Conservation (phyloP, 1,140 invertebrate genomes). For the Drosophila kanapiae region DNA sequence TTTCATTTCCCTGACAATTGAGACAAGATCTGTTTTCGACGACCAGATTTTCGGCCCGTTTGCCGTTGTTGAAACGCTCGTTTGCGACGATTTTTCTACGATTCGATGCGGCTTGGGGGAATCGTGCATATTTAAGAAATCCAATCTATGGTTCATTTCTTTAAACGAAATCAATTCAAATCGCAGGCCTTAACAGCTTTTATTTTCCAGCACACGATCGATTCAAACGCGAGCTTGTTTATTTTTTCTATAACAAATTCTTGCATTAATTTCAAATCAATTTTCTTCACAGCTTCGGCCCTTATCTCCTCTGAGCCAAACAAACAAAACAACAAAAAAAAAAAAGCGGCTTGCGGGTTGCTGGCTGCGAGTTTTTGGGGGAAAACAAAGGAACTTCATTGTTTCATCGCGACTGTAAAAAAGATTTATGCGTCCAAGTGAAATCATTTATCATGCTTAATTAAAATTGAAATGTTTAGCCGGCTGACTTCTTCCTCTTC, state of each 20-base stretch:
- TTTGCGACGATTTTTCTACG: constrained; percentile 28
- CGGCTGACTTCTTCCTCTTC: constrained; percentile 62
- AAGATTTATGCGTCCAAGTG: constrained; percentile 84
- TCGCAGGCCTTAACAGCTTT: constrained; percentile 74
- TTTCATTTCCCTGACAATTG: constrained; percentile 55
- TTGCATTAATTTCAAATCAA: constrained; percentile 85
- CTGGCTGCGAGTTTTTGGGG: constrained; percentile 39
- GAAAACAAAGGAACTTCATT: constrained; percentile 80
- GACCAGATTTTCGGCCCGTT: constrained; percentile 3
- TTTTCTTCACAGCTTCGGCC: constrained; percentile 82
- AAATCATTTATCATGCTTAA: constrained; percentile 85
- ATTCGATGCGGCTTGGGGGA: constrained; percentile 22
- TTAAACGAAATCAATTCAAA: constrained; percentile 81
- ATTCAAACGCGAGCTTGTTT: constrained; percentile 80
- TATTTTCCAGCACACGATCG: constrained; percentile 60
- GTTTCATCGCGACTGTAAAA: constrained; percentile 82
- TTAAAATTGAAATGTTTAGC: constrained; percentile 85
- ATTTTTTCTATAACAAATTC: constrained; percentile 85
- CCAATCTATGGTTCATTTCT: constrained; percentile 61
- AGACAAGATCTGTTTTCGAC: constrained; percentile 56
- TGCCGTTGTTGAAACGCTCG: constrained; percentile 39
- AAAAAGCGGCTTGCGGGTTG: constrained; percentile 22
- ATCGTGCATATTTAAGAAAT: constrained; percentile 52
- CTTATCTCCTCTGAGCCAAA: constrained; percentile 45
- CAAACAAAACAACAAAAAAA: constrained; percentile 25